Evolutionary conservation across 2,888 invertebrate genomes (phyloP).

Genomic region (Ferrisia virgata): DNA sequence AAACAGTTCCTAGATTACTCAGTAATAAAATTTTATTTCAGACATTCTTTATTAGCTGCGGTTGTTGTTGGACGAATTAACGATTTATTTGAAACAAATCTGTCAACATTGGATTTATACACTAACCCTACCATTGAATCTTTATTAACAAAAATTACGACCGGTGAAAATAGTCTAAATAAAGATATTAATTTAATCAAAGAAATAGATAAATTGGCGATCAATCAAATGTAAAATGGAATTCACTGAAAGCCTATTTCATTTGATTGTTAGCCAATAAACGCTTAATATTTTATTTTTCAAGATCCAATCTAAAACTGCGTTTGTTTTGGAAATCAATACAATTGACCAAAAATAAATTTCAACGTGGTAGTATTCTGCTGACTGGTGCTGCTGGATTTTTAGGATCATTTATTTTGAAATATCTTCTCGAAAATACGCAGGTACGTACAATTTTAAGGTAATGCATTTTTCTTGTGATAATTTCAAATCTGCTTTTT

Average conservation of each 20-base stretch:
- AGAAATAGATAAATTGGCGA: constrained; percentile 43
- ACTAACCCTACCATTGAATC: constrained; percentile 49
- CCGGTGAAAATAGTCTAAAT: constrained; percentile 20
- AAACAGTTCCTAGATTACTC: not conserved
- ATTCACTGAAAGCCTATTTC: not conserved
- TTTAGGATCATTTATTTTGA: constrained; percentile 50
- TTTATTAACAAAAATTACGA: constrained; percentile 48
- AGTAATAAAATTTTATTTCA: too few species aligned
- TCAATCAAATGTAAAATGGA: constrained; percentile 6
- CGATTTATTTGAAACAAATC: constrained; percentile 47
- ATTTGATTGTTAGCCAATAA: not conserved
- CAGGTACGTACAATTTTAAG: constrained; percentile 38
- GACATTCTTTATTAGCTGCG: constrained; percentile 50
- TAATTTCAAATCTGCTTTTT: too few species aligned
- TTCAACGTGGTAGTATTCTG: constrained; percentile 49
- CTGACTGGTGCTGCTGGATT: constrained; percentile 51
- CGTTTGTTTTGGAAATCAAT: constrained; percentile 50
- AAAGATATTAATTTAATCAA: constrained; percentile 40
- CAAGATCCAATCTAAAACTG: constrained; percentile 48
- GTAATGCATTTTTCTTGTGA: not conserved
- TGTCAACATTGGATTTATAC: constrained; percentile 49
- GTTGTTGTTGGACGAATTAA: constrained; percentile 49
- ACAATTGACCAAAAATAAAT: constrained; percentile 48
- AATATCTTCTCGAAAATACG: constrained; percentile 49
- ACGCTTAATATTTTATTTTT: not conserved